Conservation (phyloP, 2,797 vertebrate species). For the Danio albolineatus region DNA sequence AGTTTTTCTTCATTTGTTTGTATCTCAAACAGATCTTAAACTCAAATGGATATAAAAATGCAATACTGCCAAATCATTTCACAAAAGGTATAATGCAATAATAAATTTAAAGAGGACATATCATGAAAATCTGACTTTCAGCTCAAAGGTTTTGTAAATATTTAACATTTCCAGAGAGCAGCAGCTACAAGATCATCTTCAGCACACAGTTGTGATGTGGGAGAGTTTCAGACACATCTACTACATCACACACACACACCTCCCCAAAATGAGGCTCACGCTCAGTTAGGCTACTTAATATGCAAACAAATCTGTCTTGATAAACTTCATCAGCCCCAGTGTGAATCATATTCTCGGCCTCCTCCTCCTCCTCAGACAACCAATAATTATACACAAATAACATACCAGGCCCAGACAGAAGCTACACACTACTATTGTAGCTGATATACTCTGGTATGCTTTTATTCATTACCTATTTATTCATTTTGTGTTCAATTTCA, state of each 20-base stretch:
- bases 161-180: background rate
- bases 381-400: constrained; percentile 34
- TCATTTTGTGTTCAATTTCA: too few species aligned
- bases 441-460: background rate
- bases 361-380: constrained; percentile 56
- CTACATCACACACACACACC: constrained; percentile 55
- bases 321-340: constrained; percentile 43
- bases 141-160: background rate
- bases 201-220: constrained; percentile 45
- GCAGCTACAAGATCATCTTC: constrained; percentile 18
- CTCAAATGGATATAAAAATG: background rate
- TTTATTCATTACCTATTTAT: background rate
- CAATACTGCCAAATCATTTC: background rate
- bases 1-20: too few species aligned
- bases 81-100: background rate
- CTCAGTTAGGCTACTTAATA: constrained; percentile 75
- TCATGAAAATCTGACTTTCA: background rate
- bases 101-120: too few species aligned
- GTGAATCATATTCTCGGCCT: constrained; percentile 53
- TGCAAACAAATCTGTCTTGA: constrained; percentile 76
- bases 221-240: constrained; percentile 55
- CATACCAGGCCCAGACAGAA: background rate
- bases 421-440: background rate
- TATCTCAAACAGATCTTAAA: too few species aligned
- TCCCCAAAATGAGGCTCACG: constrained; percentile 40